Evolutionary conservation across 2,113 vertebrate genomes (phyloP), one percentile per base, ranked within the genome.

Genomic region (Mola mola): DNA sequence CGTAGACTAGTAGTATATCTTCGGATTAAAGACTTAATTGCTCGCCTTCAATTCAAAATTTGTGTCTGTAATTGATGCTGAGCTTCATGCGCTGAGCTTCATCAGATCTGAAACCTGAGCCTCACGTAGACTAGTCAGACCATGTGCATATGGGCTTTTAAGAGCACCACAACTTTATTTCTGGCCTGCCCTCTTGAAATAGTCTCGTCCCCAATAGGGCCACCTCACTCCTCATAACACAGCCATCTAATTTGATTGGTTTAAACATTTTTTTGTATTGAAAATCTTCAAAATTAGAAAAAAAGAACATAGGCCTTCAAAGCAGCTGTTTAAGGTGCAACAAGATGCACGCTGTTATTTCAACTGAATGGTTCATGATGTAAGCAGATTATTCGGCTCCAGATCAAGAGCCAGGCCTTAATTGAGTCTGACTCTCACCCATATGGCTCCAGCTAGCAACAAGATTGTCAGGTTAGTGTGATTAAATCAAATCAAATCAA

Each of bases 91-190:
- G 8, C 37, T 44, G 9, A 20, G 8, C 37, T 5, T 1, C 37
- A 31, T 8, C 24, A 24, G 57, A 24, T 36, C 57, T 4, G 79
- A 66, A 85, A 85, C 66, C 59, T 62, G 66, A 87, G 38, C 75
- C 57, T 0, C 24, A 15, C 48, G 31, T 51, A 17, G 22, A 20
- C 22, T 34, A 7, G 12, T 38, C 29, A n/a, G 38, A 50, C 47
- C 25, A 11, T 8, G 55, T 48, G 59, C n/a, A n/a, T 53, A 37
- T 42, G 31, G 8, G 66, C 59, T 51, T n/a, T 28, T 24, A 68
- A 68, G 64, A 64, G 46, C 82, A 8, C 25, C n/a, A 4, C 20
- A 46, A 65, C 36, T 71, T 56, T 8, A 44, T 72, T 59, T 9
- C 43, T 2, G 40, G 31, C 66, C 60, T 48, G 24, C 79, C 76